Evolutionary conservation across 2,888 invertebrate genomes (phyloP), one percentile per base, ranked within the genome.

Genomic region (Agrilus mali): DNA sequence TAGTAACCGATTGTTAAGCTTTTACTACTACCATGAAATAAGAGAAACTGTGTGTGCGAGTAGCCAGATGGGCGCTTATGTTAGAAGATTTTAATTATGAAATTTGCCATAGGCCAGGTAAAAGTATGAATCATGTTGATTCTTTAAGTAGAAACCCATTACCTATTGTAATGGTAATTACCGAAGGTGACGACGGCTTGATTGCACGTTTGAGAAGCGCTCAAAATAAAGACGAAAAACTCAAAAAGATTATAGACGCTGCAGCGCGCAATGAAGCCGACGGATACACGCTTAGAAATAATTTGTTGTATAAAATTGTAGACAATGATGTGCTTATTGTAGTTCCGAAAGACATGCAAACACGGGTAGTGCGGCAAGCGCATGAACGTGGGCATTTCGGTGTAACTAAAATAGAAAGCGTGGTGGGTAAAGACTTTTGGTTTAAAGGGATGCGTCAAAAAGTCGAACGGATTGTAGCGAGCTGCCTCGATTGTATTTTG

Each of bases 371-470:
- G 3, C 43, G 47, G 14, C 51, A 46, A 6, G 50, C 46, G 1
- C 59, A 60, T 40, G 52, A 51, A 15, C 47, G 50, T 22, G 57
- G 58, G 12, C 57, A 60, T 48, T 59, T 60, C 47, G 42, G 47
- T 1, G 42, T 10, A 53, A 47, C n/a, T 15, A 61, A 57, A 40
- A 59, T 47, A 1, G 49, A 45, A 17, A 53, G 57, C 13, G 4
- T 57, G 8, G 35, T 61, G 4, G 46, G 43, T 13, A 51, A 50
- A 37, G 53, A 58, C 3, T 61, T 54, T 38, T 20, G 20, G 20
- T 20, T 20, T 20, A 20, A 20, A 10, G 47, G 50, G 14, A 22
- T 54, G 32, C 36, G 32, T 20, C 41, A 47, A 8, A 55, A 53
- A 39, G 46, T 56, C 12, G 36, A 45, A 42, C 22, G 31, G 32